Percentiles rank a stretch among this genome's conserved stretches.
These are phyloP conservation scores for Vidua chalybeata DNA, from an alignment of 2,113 vertebrate genomes.

Conservation along the genomic window DNA sequence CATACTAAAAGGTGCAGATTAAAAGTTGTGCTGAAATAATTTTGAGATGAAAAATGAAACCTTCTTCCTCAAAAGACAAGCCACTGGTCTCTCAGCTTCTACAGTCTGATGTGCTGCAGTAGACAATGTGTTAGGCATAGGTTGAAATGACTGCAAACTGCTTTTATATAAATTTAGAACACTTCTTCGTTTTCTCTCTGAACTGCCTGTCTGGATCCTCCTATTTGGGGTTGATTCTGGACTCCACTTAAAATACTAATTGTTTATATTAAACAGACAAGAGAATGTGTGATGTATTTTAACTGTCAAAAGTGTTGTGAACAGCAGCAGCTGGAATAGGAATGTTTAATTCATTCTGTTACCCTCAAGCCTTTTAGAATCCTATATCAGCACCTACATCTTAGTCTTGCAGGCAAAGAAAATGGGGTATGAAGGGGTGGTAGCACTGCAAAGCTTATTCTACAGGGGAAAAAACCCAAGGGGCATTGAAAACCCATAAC, in stretches of 20 bases:
- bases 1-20: not conserved
- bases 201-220: constrained; percentile 68
- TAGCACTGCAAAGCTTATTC: not conserved
- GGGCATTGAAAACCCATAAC: not conserved
- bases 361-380: constrained; percentile 47
- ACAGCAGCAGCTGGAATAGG: constrained; percentile 76
- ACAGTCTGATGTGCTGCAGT: not conserved
- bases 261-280: constrained; percentile 79
- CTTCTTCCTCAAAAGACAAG: not conserved
- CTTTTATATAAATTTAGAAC: constrained; percentile 64
- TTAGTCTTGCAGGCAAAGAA: constrained; percentile 6
- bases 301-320: constrained; percentile 81
- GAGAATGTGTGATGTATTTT: constrained; percentile 81
- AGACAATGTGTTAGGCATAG: not conserved
- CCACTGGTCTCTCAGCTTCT: constrained; percentile 26
- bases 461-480: not conserved
- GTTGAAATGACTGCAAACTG: constrained; percentile 22
- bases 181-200: constrained; percentile 69
- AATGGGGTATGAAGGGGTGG: not conserved
- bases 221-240: constrained; percentile 73
- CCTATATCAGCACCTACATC: constrained; percentile 45
- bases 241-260: constrained; percentile 78
- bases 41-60: not conserved
- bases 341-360: constrained; percentile 49
- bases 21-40: not conserved